phyloP scores from a whole-genome alignment of 2,113 vertebrate species.

The Oncorhynchus nerka region DNA sequence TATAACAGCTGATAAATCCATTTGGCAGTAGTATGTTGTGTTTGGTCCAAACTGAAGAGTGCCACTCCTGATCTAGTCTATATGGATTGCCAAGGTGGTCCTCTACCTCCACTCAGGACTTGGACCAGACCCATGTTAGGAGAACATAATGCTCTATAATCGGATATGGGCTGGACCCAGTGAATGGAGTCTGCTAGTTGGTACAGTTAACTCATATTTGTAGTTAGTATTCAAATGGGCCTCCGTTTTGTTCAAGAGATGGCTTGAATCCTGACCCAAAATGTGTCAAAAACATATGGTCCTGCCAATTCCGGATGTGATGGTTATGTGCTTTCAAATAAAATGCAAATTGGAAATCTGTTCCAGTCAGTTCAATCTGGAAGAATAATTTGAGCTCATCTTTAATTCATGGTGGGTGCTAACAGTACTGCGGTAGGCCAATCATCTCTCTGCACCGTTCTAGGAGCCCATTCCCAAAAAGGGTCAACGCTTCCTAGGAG shows the following conservation, averaged over 20 bases:
- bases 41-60: too few species aligned
- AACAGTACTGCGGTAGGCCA: constrained; percentile 39
- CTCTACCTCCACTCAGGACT: too few species aligned
- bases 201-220: constrained; percentile 17
- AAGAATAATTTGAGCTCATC: constrained; percentile 62
- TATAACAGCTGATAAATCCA: too few species aligned
- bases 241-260: constrained; percentile 1
- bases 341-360: constrained; percentile 68
- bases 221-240: constrained; percentile 1
- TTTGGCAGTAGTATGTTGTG: too few species aligned
- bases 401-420: constrained; percentile 66
- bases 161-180: background rate
- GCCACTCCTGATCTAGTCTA: background rate
- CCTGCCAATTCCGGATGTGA: constrained; percentile 30
- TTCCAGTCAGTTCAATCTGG: constrained; percentile 50
- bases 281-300: constrained; percentile 35
- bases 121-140: background rate
- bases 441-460: constrained; percentile 35
- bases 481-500: constrained; percentile 35
- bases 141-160: background rate
- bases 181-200: background rate
- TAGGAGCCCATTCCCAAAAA: constrained; percentile 43
- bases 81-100: background rate
- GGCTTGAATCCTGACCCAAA: constrained; percentile 20
- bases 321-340: constrained; percentile 45